Evolutionary conservation across 2,113 vertebrate species (phyloP).

Genomic region (Maccullochella peelii): DNA sequence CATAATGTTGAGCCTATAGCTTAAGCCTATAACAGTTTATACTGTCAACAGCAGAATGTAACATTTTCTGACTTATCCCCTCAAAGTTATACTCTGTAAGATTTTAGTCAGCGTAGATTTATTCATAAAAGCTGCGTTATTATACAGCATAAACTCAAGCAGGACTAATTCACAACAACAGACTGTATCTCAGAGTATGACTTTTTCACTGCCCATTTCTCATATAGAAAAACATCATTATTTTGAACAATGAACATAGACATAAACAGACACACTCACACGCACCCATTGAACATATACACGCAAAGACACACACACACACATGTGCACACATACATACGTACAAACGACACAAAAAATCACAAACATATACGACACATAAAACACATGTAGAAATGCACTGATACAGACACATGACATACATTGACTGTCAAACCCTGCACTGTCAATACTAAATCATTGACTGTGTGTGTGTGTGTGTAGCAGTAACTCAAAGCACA

Average conservation of each 20-base stretch:
- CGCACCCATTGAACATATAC: slow-evolving; percentile 65
- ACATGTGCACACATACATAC: slow-evolving; percentile 49
- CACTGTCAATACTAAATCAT: slow-evolving; percentile 27
- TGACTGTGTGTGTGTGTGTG: slow-evolving; percentile 40
- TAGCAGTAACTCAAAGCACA: slow-evolving; percentile 27
- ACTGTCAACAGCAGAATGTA: slow-evolving; percentile 56
- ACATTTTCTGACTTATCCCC: slow-evolving; percentile 74
- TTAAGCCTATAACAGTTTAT: slow-evolving; percentile 40
- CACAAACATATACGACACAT: slow-evolving; percentile 68
- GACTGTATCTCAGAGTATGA: slow-evolving; percentile 78
- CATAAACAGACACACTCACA: slow-evolving; percentile 61
- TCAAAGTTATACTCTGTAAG: slow-evolving; percentile 81
- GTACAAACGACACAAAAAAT: slow-evolving; percentile 44
- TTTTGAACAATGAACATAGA: slow-evolving; percentile 81
- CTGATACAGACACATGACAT: slow-evolving; percentile 78
- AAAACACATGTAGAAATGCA: slow-evolving; percentile 84
- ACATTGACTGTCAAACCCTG: slow-evolving; percentile 72
- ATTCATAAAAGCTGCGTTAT: slow-evolving; percentile 15
- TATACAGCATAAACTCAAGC: slow-evolving; percentile 4
- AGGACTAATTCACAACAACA: slow-evolving; percentile 28
- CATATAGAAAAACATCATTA: slow-evolving; percentile 74
- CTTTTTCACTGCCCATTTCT: slow-evolving; percentile 78
- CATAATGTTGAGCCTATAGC: slow-evolving; percentile 37
- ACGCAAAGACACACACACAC: slow-evolving; percentile 50
- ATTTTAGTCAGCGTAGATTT: slow-evolving; percentile 55